These are phyloP conservation scores for Paratilapia polleni DNA, from an alignment of 2,113 vertebrate genomes.

Conservation along the genomic window DNA sequence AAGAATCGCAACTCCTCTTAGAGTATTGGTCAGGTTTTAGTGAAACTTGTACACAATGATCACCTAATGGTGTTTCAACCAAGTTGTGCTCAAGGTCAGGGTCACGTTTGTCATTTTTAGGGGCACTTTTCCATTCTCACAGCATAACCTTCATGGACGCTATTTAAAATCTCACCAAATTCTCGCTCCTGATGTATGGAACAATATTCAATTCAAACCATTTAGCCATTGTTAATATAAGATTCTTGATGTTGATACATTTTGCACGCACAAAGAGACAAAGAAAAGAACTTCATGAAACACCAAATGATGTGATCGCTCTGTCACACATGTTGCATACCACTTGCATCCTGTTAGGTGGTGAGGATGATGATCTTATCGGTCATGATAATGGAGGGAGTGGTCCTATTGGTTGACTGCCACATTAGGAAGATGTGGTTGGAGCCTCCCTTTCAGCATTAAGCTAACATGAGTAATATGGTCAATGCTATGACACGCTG, in stretches of 20 bases:
- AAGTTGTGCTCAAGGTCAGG: neutral
- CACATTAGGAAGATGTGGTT: too few relatives aligned
- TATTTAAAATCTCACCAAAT: neutral
- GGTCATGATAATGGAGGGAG: too few relatives aligned
- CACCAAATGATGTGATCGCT: too few relatives aligned
- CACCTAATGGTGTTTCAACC: neutral
- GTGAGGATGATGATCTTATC: too few relatives aligned
- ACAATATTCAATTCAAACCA: neutral
- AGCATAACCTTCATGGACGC: neutral
- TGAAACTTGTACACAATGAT: neutral
- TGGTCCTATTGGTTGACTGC: neutral
- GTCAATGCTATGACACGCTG: neutral
- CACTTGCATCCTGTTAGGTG: too few relatives aligned
- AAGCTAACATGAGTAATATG: too few relatives aligned
- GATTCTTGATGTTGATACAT: too few relatives aligned
- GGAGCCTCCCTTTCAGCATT: too few relatives aligned
- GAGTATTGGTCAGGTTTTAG: neutral
- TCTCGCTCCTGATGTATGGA: neutral
- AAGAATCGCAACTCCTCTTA: rapidly evolving
- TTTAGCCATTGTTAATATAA: neutral
- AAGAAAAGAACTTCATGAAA: too few relatives aligned
- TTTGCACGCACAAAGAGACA: too few relatives aligned
- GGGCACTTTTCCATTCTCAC: neutral
- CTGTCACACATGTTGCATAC: too few relatives aligned
- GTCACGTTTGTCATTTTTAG: neutral